Evolutionary conservation across 1,140 invertebrate genomes (phyloP), one percentile per base, ranked within the genome.

Genomic region (Pomacea maculata): DNA sequence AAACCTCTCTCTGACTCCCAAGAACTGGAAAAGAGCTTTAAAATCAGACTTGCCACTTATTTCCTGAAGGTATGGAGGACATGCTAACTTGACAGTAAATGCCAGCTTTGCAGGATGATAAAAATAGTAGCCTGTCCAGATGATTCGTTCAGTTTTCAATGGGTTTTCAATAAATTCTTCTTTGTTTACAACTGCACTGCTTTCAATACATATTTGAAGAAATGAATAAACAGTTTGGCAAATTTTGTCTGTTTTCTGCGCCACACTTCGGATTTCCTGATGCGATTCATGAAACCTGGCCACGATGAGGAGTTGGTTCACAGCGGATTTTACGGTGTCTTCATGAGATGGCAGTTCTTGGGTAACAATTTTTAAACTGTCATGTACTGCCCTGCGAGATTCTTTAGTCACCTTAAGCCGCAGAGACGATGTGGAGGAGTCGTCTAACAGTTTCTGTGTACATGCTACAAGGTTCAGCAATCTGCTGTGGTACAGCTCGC

Each of bases 51-150:
- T 19, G 21, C 68, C 67, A 25, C 52, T 21, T 12, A 87, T 54
- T 55, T 81, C 64, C 67, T 82, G 87, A 17, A 87, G 77, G 34
- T 83, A 78, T 29, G 87, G 87, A 63, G 68, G 61, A 15, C 85
- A 85, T 67, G 80, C 79, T 21, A 54, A 63, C 14, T 70, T 63
- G 6, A 82, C 52, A 3, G 70, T 34, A 74, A 80, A 80, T 0
- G 83, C 82, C 17, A 87, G 81, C 21, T 84, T 55, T 4, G 65
- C 25, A 63, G 85, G 78, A 14, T 54, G 12, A 17, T 83, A 81
- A 68, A 87, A 68, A 19, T 29, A 21, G 11, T 57, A 80, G 6
- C 75, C 80, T 29, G 75, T 80, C 12, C 81, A 61, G 10, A 86
- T 54, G 63, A 82, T n/a, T 71, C 55, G 76, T 73, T 74, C 75